phyloP scores from a whole-genome alignment of 1,140 invertebrate genomes.

The Drosophila nigrodunni region DNA sequence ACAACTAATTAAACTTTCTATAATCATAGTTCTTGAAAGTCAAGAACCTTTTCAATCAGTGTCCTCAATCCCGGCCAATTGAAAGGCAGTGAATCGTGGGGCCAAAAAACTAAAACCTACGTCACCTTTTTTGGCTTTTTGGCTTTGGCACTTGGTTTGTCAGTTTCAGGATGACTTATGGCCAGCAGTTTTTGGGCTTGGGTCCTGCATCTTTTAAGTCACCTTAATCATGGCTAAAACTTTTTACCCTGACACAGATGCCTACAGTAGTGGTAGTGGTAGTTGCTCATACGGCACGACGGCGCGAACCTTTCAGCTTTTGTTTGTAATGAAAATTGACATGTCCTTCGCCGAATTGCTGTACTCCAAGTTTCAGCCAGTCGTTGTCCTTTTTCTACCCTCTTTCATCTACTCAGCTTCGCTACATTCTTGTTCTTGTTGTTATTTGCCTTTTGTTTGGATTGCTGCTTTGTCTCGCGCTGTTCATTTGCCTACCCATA shows the following conservation, averaged over 20 bases:
- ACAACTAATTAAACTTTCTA: slow-evolving; percentile 17
- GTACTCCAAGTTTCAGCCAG: slow-evolving; percentile 44
- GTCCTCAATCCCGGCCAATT: slow-evolving; percentile 5
- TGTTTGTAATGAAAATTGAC: slow-evolving; percentile 78
- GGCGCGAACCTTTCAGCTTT: slow-evolving; percentile 67
- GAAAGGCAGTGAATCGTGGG: slow-evolving; percentile 9
- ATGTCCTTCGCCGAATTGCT: slow-evolving; percentile 74
- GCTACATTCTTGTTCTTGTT: slow-evolving; percentile 10
- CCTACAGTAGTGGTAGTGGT: slow-evolving; percentile 8
- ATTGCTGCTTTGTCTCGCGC: slow-evolving; percentile 62
- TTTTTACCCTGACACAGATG: slow-evolving; percentile 35
- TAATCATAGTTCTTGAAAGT: neutral
- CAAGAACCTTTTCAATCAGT: neutral
- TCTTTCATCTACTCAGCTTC: slow-evolving; percentile 1
- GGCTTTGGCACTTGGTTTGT: slow-evolving; percentile 22
- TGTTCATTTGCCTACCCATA: slow-evolving; percentile 63
- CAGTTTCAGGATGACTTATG: slow-evolving; percentile 31
- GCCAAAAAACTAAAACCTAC: slow-evolving; percentile 13
- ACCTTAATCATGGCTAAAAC: slow-evolving; percentile 38
- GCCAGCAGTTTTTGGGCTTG: slow-evolving; percentile 15
- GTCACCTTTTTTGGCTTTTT: slow-evolving; percentile 26
- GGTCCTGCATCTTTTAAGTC: slow-evolving; percentile 16
- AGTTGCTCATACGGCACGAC: slow-evolving; percentile 23
- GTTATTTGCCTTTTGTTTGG: slow-evolving; percentile 60
- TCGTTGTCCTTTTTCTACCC: neutral